phyloP scores from a whole-genome alignment of 1,140 invertebrate species.

The Trachelipus rathkii region DNA sequence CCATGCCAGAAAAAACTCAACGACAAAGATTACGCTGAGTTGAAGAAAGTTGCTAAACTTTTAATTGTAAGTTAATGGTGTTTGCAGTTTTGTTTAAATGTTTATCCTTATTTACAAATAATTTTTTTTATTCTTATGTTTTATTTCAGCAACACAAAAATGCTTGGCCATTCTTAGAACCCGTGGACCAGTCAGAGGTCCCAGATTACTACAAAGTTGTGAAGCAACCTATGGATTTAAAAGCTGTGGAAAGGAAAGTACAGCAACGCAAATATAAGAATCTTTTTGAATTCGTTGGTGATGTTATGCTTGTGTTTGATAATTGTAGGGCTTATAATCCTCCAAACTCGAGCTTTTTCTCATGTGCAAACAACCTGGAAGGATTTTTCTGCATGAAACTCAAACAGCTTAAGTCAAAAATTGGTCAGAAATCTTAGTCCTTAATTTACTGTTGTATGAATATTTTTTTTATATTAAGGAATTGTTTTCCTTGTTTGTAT shows the following conservation, averaged over 20 bases:
- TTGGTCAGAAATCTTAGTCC: constrained; percentile 10
- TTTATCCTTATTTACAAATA: not conserved
- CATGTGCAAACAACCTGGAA: constrained; percentile 90
- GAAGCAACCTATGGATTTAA: constrained; percentile 96
- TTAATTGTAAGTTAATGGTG: constrained; percentile 71
- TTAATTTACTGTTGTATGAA: not conserved
- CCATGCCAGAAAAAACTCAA: constrained; percentile 84
- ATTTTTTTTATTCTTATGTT: constrained; percentile 27
- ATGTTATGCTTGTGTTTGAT: constrained; percentile 97
- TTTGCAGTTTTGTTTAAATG: not conserved
- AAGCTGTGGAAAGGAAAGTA: constrained; percentile 85
- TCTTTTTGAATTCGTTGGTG: constrained; percentile 90
- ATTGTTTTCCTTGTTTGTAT: not conserved
- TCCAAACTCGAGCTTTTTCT: constrained; percentile 88
- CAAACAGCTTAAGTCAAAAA: constrained; percentile 50
- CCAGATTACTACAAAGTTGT: constrained; percentile 97
- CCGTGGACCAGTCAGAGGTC: constrained; percentile 88
- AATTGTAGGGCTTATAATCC: constrained; percentile 97
- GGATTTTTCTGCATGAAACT: constrained; percentile 79
- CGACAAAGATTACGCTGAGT: constrained; percentile 72
- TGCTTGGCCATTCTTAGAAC: constrained; percentile 95
- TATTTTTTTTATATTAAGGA: not conserved
- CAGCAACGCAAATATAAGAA: constrained; percentile 76
- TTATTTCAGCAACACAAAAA: constrained; percentile 71
- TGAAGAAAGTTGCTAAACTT: constrained; percentile 81